Evolutionary conservation across 2,888 invertebrate genomes (phyloP).

Genomic region (Andrena minutula): DNA sequence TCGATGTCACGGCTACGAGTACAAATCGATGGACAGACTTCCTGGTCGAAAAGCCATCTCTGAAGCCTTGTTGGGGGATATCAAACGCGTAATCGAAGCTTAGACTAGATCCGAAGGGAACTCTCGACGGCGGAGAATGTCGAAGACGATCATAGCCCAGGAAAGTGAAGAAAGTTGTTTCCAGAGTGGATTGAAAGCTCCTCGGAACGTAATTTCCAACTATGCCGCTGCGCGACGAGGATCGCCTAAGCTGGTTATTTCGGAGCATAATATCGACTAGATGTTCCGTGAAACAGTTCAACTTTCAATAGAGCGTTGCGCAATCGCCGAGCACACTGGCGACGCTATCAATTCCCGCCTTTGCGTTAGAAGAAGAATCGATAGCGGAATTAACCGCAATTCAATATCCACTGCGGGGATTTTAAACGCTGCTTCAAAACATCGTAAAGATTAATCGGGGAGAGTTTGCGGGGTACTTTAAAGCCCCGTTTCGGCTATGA

Average conservation of each 20-base stretch:
- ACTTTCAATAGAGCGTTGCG: background rate
- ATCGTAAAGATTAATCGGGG: background rate
- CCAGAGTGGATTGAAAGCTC: background rate
- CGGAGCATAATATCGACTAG: background rate
- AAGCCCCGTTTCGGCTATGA: no score
- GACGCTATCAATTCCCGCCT: background rate
- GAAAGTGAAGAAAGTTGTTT: background rate
- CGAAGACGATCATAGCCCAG: background rate
- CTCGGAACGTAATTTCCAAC: background rate
- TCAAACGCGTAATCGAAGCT: background rate
- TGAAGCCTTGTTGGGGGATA: background rate
- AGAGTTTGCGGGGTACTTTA: background rate
- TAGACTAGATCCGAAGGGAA: background rate
- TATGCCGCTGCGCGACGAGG: background rate
- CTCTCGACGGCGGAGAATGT: background rate
- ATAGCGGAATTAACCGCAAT: background rate
- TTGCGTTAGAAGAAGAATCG: background rate
- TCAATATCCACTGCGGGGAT: background rate
- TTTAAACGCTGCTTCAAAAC: background rate
- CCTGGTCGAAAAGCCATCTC: background rate
- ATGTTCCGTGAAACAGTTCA: background rate
- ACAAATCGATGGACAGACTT: background rate
- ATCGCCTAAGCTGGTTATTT: background rate
- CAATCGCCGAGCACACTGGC: conserved; percentile 1
- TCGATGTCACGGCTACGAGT: conserved; percentile 45